These are phyloP conservation scores for Gymnoscopelus braueri DNA, from an alignment of 2,797 vertebrate species.

Conservation along the genomic window DNA sequence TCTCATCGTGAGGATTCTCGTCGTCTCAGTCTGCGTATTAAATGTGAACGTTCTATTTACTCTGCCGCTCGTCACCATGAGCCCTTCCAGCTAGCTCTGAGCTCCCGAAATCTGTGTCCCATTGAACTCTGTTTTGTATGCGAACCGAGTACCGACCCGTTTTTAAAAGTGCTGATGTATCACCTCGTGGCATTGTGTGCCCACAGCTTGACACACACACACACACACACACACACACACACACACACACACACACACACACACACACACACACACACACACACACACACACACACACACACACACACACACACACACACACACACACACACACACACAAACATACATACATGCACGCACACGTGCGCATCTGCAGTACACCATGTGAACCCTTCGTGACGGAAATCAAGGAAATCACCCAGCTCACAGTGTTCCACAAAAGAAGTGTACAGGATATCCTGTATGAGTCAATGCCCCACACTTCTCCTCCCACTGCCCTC, in stretches of 20 bases:
- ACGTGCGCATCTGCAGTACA: not conserved
- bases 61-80: not conserved
- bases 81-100: not conserved
- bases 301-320: slow-evolving; percentile 24
- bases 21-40: no score
- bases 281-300: not conserved
- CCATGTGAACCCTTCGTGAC: slow-evolving; percentile 30
- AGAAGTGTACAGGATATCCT: slow-evolving; percentile 78
- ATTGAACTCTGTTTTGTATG: not conserved
- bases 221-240: no score
- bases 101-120: not conserved
- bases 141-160: not conserved
- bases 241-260: no score
- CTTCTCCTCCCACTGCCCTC: slow-evolving; percentile 41
- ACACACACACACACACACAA: slow-evolving; percentile 26
- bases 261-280: no score
- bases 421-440: slow-evolving; percentile 66
- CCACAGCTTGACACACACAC: not conserved
- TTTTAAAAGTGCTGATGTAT: slow-evolving; percentile 21
- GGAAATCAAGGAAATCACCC: slow-evolving; percentile 65
- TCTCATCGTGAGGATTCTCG: no score
- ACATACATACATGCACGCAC: slow-evolving; percentile 3
- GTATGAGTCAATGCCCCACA: slow-evolving; percentile 67
- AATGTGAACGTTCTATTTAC: not conserved
- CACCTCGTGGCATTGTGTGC: slow-evolving; percentile 16